Evolutionary conservation across 2,888 invertebrate species (phyloP).

Genomic region (Acronicta aceris): DNA sequence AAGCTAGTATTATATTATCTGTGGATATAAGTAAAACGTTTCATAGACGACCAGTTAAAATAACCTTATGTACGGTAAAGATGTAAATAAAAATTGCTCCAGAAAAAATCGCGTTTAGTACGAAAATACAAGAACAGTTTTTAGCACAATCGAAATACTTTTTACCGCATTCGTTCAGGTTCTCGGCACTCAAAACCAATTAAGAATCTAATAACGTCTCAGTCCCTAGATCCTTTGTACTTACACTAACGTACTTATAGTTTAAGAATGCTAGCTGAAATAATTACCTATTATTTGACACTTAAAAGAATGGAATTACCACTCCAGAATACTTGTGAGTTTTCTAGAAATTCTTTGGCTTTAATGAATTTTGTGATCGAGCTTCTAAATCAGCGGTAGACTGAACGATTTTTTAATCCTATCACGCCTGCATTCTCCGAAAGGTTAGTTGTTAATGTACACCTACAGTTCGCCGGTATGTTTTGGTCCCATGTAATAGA

Average conservation of each 20-base stretch:
- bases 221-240: slow-evolving; percentile 17
- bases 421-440: too few relatives aligned
- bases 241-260: slow-evolving; percentile 27
- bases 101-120: slow-evolving; percentile 8
- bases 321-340: slow-evolving; percentile 40
- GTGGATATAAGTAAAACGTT: too few relatives aligned
- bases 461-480: too few relatives aligned
- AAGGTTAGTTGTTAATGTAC: too few relatives aligned
- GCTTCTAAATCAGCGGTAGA: slow-evolving; percentile 15
- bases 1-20: too few relatives aligned
- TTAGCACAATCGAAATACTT: slow-evolving; percentile 1
- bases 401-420: neutral
- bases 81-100: neutral
- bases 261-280: slow-evolving; percentile 37
- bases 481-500: too few relatives aligned
- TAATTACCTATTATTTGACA: slow-evolving; percentile 56
- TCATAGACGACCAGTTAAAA: too few relatives aligned
- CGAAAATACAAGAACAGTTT: slow-evolving; percentile 13
- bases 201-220: slow-evolving; percentile 49
- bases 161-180: slow-evolving; percentile 5
- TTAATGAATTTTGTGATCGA: slow-evolving; percentile 46
- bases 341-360: slow-evolving; percentile 50
- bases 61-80: neutral
- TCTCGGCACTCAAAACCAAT: slow-evolving; percentile 29
- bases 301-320: slow-evolving; percentile 55